A percentile compares a stretch with the other conserved stretches of the same genome.
These are phyloP conservation scores for Pollenia griseotomentosa DNA, from an alignment of 2,888 invertebrate genomes.

Conservation along the genomic window DNA sequence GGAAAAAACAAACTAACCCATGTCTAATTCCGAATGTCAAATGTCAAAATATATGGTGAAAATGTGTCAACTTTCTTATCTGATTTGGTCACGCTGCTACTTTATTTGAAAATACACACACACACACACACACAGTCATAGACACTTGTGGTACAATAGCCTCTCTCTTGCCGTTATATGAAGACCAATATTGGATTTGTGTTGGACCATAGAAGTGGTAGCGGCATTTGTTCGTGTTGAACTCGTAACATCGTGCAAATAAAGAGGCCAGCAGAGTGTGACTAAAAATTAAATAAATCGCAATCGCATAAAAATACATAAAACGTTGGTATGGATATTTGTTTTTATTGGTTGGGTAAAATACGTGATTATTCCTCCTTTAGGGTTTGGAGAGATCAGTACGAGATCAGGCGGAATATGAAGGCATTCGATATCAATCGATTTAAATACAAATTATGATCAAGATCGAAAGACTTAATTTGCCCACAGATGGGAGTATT, in stretches of 20 bases:
- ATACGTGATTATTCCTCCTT: neutral
- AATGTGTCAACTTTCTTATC: conserved; percentile 84
- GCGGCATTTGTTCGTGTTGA: conserved; percentile 58
- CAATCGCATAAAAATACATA: neutral
- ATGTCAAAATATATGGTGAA: conserved; percentile 84
- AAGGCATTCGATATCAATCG: too few species aligned
- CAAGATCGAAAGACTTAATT: too few species aligned
- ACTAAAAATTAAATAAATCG: conserved; percentile 59
- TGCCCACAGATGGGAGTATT: too few species aligned
- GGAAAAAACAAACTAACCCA: conserved; percentile 55
- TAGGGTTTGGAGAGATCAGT: too few species aligned
- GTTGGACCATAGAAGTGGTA: conserved; percentile 13
- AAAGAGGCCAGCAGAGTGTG: conserved; percentile 68
- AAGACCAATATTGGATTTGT: conserved; percentile 16
- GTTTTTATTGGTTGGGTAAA: neutral
- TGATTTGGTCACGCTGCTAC: conserved; percentile 84
- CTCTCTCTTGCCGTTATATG: conserved; percentile 29
- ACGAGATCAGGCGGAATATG: too few species aligned
- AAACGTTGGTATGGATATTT: neutral
- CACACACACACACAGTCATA: neutral
- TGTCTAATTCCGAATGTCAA: conserved; percentile 83
- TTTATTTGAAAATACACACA: conserved; percentile 73
- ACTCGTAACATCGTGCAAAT: conserved; percentile 67
- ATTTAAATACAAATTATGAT: too few species aligned
- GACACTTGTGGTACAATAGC: too few species aligned